Evolutionary conservation across 2,113 vertebrate species (phyloP).

Genomic region (Sapajus apella): DNA sequence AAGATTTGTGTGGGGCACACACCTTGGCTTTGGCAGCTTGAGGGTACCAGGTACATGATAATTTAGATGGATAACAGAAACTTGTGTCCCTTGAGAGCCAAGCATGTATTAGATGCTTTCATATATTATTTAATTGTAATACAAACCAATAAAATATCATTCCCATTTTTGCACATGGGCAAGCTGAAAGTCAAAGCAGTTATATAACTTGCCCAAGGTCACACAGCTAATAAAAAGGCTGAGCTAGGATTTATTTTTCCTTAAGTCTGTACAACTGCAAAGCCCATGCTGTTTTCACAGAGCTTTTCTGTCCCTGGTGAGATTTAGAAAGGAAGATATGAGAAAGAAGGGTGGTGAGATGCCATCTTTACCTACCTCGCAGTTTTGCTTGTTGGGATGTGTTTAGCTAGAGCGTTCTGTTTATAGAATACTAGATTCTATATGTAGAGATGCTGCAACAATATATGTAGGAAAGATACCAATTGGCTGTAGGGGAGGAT

Average conservation of each 20-base stretch:
- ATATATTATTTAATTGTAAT: neutral
- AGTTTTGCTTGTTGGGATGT: slow-evolving; percentile 29
- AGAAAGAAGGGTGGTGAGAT: neutral
- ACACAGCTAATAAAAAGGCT: slow-evolving; percentile 21
- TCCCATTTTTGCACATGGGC: neutral
- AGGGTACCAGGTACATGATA: neutral
- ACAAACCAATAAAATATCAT: neutral
- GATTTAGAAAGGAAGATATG: slow-evolving; percentile 32
- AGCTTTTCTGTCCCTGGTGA: slow-evolving; percentile 51
- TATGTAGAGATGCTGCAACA: slow-evolving; percentile 27
- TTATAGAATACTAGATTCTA: slow-evolving; percentile 43
- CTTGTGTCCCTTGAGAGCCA: neutral
- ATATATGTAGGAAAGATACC: slow-evolving; percentile 44
- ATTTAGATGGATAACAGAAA: neutral
- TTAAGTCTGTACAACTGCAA: slow-evolving; percentile 36
- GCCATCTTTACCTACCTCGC: neutral
- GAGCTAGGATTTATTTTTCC: slow-evolving; percentile 35
- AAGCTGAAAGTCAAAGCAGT: slow-evolving; percentile 31
- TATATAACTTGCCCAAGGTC: slow-evolving; percentile 22
- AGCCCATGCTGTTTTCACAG: neutral
- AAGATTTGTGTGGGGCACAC: neutral
- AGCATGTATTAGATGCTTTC: slow-evolving; percentile 16
- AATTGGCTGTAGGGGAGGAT: neutral
- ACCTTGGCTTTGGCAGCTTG: neutral
- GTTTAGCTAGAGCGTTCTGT: slow-evolving; percentile 56